Evolutionary conservation across 1,140 invertebrate genomes (phyloP).

Genomic region (Drosophila serrata): DNA sequence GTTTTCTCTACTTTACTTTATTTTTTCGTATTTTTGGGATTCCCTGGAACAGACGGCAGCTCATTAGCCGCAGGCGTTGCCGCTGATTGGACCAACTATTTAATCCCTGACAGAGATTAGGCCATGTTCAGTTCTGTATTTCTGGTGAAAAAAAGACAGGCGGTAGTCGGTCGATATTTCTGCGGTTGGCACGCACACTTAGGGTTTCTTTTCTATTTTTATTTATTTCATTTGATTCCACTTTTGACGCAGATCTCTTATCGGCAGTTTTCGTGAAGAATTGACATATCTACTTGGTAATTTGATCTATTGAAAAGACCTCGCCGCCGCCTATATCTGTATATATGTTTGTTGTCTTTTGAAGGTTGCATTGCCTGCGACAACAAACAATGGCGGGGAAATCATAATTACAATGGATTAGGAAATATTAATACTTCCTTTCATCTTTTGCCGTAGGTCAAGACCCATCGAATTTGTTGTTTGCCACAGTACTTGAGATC

Average conservation of each 20-base stretch:
- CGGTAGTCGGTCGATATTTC: conserved; percentile 61
- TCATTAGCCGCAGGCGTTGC: conserved; percentile 83
- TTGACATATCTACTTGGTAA: conserved; percentile 81
- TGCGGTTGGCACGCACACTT: conserved; percentile 49
- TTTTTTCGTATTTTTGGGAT: conserved; percentile 31
- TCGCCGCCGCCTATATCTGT: conserved; percentile 33
- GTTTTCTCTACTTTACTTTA: conserved; percentile 18
- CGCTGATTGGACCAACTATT: conserved; percentile 75
- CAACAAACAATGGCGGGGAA: conserved; percentile 70
- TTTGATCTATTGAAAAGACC: conserved; percentile 67
- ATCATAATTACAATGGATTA: conserved; percentile 84
- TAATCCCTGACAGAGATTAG: conserved; percentile 69
- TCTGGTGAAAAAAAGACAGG: conserved; percentile 65
- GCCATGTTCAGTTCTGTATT: conserved; percentile 46
- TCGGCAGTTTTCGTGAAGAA: conserved; percentile 64
- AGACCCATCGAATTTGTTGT: conserved; percentile 19
- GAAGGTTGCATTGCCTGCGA: conserved; percentile 70
- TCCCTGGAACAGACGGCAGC: conserved; percentile 65
- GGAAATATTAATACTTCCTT: conserved; percentile 76
- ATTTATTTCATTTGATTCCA: conserved; percentile 17
- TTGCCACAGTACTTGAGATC: conserved; percentile 50
- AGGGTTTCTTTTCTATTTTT: conserved; percentile 21
- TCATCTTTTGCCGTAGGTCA: conserved; percentile 65
- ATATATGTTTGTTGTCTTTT: conserved; percentile 42
- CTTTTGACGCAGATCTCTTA: conserved; percentile 72